Evolutionary conservation across 2,888 invertebrate species (phyloP).

Genomic region (Pyrrhosoma nymphula): DNA sequence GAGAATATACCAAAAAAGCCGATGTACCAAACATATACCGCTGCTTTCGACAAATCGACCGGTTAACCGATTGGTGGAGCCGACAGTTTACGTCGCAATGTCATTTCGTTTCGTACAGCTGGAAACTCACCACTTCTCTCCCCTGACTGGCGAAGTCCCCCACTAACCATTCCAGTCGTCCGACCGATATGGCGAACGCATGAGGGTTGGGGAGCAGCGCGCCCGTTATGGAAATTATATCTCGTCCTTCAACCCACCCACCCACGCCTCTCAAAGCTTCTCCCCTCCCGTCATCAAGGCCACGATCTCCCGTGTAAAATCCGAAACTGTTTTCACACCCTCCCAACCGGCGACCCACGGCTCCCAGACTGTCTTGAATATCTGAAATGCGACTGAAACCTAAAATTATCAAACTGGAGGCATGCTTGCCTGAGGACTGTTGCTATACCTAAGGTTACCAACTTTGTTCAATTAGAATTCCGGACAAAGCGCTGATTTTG

Average conservation of each 20-base stretch:
- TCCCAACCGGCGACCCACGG: neutral
- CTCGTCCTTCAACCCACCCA: neutral
- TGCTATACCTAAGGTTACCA: no score
- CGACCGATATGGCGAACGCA: neutral
- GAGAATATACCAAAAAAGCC: no score
- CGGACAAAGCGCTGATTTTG: no score
- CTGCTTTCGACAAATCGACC: no score
- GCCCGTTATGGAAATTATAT: neutral
- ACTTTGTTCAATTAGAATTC: no score
- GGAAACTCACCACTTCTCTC: neutral
- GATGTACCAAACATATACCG: no score
- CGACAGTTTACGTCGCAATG: no score
- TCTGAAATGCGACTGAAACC: neutral
- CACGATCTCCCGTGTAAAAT: neutral
- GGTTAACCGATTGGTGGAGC: no score
- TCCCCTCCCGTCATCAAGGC: neutral
- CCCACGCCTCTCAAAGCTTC: neutral
- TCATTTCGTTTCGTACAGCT: no score
- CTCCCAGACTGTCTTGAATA: no score
- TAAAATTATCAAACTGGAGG: neutral
- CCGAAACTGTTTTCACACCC: neutral
- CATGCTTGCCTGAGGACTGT: no score
- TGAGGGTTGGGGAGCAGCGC: neutral
- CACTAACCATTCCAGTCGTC: no score
- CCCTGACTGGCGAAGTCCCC: neutral